A percentile compares a stretch with the other conserved stretches of the same genome.
phyloP scores from a whole-genome alignment of 2,888 invertebrate genomes.

The Priocnemis perturbator region DNA sequence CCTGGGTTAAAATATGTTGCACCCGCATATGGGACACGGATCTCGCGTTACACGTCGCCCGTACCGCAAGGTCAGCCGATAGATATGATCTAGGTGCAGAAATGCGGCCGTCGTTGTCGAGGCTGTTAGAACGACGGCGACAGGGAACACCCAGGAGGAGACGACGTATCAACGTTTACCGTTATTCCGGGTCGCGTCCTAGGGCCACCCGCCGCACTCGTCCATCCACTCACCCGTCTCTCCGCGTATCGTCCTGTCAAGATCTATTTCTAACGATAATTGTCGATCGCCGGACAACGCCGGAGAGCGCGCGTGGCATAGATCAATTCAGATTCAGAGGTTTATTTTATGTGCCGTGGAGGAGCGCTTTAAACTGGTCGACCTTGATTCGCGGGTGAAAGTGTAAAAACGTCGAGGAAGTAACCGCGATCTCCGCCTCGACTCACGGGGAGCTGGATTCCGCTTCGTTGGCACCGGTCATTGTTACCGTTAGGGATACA shows the following conservation, averaged over 20 bases:
- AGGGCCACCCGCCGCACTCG: slow-evolving; percentile 8
- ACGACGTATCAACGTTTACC: slow-evolving; percentile 3
- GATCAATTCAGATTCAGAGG: too few relatives aligned
- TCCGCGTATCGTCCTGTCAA: slow-evolving; percentile 2
- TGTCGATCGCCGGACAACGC: too few relatives aligned
- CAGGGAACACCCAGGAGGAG: neutral
- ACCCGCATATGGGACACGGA: slow-evolving; percentile 64
- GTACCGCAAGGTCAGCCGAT: slow-evolving; percentile 61
- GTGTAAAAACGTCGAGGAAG: too few relatives aligned
- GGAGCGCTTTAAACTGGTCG: too few relatives aligned
- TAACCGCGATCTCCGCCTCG: too few relatives aligned
- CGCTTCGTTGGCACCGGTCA: too few relatives aligned
- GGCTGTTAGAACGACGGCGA: slow-evolving; percentile 6
- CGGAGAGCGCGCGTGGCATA: too few relatives aligned
- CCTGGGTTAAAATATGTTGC: slow-evolving; percentile 52
- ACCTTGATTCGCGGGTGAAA: too few relatives aligned
- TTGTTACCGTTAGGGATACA: too few relatives aligned
- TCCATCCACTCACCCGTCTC: neutral
- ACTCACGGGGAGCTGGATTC: too few relatives aligned
- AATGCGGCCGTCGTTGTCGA: slow-evolving; percentile 25
- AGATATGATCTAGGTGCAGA: slow-evolving; percentile 55
- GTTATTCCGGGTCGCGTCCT: slow-evolving; percentile 2
- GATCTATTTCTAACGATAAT: slow-evolving; percentile 10
- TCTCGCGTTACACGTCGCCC: slow-evolving; percentile 58
- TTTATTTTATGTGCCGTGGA: too few relatives aligned